Conservation (phyloP, 2,113 vertebrate genomes). For the Vidua chalybeata region DNA sequence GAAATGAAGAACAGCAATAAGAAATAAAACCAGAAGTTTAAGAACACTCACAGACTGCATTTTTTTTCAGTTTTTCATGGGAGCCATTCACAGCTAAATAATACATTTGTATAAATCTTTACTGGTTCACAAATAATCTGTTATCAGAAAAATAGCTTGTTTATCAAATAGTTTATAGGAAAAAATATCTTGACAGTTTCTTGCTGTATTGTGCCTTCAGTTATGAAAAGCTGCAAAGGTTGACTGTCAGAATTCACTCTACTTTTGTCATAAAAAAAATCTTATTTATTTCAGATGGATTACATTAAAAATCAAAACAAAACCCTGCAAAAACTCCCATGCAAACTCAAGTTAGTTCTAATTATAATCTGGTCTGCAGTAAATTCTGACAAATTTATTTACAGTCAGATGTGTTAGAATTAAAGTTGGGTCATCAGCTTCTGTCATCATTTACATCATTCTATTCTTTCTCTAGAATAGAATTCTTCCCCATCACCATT, state of each 20-base stretch:
- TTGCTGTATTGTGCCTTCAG: not conserved
- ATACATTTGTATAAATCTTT: not conserved
- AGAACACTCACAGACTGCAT: not conserved
- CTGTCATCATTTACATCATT: not conserved
- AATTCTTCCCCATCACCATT: not conserved
- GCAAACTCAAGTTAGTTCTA: not conserved
- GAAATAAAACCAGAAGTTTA: not conserved
- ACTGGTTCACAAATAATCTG: not conserved
- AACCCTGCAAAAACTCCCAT: accelerated
- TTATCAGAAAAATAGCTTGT: not conserved
- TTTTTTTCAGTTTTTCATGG: not conserved
- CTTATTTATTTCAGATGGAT: not conserved
- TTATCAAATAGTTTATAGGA: not conserved
- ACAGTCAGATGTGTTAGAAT: not conserved
- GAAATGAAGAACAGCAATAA: not conserved
- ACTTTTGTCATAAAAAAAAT: not conserved
- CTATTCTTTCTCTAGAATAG: not conserved
- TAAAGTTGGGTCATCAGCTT: not conserved
- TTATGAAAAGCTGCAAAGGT: not conserved
- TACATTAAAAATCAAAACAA: not conserved
- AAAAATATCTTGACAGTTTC: not conserved
- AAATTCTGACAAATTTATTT: not conserved
- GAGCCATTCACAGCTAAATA: not conserved
- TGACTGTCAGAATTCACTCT: not conserved
- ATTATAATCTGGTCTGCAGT: not conserved